Evolutionary conservation across 2,888 invertebrate species (phyloP).

Genomic region (Eristalis pertinax): DNA sequence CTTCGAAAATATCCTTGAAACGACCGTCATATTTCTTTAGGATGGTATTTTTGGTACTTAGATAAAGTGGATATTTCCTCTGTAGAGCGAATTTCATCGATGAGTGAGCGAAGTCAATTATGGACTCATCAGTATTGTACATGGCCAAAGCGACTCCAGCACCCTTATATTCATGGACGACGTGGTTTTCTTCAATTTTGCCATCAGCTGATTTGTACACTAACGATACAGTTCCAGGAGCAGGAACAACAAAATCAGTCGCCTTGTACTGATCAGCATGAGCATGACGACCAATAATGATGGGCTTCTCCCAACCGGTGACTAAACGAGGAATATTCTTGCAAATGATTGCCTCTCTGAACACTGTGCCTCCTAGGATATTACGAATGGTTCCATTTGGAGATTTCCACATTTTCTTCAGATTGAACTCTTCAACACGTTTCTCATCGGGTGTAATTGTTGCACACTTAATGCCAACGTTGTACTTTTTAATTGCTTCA

Average conservation of each 20-base stretch:
- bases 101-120: slow-evolving; percentile 95
- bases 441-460: slow-evolving; percentile 99
- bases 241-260: slow-evolving; percentile 97
- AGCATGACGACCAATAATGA: slow-evolving; percentile 99
- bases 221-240: slow-evolving; percentile 93
- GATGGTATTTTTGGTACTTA: slow-evolving; percentile 98
- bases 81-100: slow-evolving; percentile 95
- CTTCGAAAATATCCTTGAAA: slow-evolving; percentile 98
- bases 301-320: slow-evolving; percentile 96
- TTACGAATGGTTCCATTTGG: slow-evolving; percentile 95
- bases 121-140: slow-evolving; percentile 98
- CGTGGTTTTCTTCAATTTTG: slow-evolving; percentile 84
- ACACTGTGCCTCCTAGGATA: slow-evolving; percentile 89
- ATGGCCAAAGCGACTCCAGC: slow-evolving; percentile 96
- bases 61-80: slow-evolving; percentile 92
- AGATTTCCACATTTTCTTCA: slow-evolving; percentile 95
- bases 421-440: slow-evolving; percentile 93
- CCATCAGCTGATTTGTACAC: slow-evolving; percentile 87
- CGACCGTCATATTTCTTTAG: slow-evolving; percentile 97
- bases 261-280: slow-evolving; percentile 99
- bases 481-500: slow-evolving; percentile 97
- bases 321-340: slow-evolving; percentile 98
- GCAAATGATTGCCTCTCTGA: slow-evolving; percentile 93
- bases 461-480: slow-evolving; percentile 99
- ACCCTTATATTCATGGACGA: slow-evolving; percentile 92